Conservation (phyloP, 2,797 vertebrate genomes). For the Podarcis siculus region DNA sequence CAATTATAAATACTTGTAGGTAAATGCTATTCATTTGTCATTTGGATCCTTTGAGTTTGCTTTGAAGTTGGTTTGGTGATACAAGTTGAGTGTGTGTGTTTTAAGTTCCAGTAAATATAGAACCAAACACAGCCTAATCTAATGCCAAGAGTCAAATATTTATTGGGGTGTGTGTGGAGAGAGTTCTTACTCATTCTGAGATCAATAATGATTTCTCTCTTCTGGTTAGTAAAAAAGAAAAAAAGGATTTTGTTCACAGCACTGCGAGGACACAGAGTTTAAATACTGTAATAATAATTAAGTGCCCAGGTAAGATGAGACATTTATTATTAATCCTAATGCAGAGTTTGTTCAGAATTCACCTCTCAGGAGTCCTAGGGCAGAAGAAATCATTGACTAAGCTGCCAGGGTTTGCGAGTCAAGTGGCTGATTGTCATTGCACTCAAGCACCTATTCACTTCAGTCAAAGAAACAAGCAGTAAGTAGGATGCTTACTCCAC, state of each 20-base stretch:
- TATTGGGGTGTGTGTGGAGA: neutral
- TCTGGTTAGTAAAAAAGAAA: neutral
- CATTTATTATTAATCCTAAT: neutral
- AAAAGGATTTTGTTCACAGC: neutral
- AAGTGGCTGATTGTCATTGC: too few relatives aligned
- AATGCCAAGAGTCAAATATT: neutral
- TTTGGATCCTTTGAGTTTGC: neutral
- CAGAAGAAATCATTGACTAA: conserved; percentile 5
- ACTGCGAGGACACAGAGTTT: neutral
- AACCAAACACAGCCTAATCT: neutral
- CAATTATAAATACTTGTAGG: neutral
- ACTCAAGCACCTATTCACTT: too few relatives aligned
- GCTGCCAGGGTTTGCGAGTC: too few relatives aligned
- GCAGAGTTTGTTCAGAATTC: conserved; percentile 1
- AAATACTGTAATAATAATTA: neutral
- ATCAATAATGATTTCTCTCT: neutral
- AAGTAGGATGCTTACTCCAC: too few relatives aligned
- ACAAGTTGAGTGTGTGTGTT: neutral
- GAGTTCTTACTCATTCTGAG: neutral
- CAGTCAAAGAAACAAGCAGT: too few relatives aligned
- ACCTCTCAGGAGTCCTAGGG: neutral
- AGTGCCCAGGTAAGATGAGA: neutral
- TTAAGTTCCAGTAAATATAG: neutral
- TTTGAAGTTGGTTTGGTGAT: conserved; percentile 1
- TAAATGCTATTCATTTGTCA: neutral